A percentile compares a stretch with the other conserved stretches of the same genome.
phyloP scores from a whole-genome alignment of 2,888 invertebrate genomes.

The Hemicrepidius hirtus region DNA sequence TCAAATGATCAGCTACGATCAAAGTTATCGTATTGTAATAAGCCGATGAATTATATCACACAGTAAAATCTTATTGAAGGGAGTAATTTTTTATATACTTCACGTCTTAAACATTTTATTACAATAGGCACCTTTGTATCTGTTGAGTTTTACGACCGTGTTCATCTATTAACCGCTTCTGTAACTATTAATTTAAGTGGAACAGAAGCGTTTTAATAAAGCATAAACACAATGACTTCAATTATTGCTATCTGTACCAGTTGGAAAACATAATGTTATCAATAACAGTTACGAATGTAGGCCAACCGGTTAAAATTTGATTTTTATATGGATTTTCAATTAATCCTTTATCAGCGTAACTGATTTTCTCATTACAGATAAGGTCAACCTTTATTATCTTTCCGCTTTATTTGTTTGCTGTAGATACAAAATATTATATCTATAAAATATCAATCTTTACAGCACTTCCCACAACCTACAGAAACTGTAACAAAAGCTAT shows the following conservation, averaged over 20 bases:
- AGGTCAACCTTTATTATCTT: slow-evolving; percentile 35
- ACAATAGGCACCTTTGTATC: slow-evolving; percentile 4
- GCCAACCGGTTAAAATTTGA: slow-evolving; percentile 39
- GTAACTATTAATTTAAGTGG: slow-evolving; percentile 12
- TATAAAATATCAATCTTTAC: slow-evolving; percentile 39
- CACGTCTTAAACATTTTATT: not conserved
- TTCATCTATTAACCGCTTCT: not conserved
- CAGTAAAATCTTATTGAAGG: no score
- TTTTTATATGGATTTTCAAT: slow-evolving; percentile 40
- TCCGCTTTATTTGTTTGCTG: slow-evolving; percentile 34
- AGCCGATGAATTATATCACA: no score
- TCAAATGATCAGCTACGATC: no score
- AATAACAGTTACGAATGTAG: slow-evolving; percentile 38
- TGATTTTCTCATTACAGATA: slow-evolving; percentile 54
- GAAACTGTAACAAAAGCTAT: slow-evolving; percentile 36
- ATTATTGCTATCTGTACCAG: slow-evolving; percentile 38
- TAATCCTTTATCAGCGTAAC: slow-evolving; percentile 48
- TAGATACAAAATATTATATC: slow-evolving; percentile 30
- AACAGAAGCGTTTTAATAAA: slow-evolving; percentile 28
- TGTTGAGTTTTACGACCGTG: slow-evolving; percentile 3
- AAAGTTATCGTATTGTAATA: no score
- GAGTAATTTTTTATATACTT: no score
- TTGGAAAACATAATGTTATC: slow-evolving; percentile 39
- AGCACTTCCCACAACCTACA: slow-evolving; percentile 39
- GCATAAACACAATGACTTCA: slow-evolving; percentile 34